These are phyloP conservation scores for Pangasius larnaudii DNA, from an alignment of 2,797 vertebrate genomes.

Conservation along the genomic window DNA sequence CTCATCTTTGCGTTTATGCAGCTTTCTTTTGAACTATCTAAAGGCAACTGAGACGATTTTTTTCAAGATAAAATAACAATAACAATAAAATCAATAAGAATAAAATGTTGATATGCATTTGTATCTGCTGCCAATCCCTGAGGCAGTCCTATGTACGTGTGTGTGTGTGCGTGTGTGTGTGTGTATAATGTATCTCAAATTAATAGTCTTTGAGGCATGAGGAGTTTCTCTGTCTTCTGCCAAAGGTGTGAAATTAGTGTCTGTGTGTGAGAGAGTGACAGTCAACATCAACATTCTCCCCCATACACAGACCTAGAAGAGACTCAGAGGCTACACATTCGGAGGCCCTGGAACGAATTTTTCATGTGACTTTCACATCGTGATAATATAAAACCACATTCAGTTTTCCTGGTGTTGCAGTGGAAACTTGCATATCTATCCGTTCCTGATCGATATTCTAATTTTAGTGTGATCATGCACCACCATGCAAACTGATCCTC, in stretches of 20 bases:
- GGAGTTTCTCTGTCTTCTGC: conserved; percentile 62
- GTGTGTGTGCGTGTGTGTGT: background rate
- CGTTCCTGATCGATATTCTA: conserved; percentile 74
- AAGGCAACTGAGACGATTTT: background rate
- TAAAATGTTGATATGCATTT: background rate
- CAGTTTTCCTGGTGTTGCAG: conserved; percentile 36
- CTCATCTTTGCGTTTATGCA: background rate
- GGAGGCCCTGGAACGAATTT: conserved; percentile 20
- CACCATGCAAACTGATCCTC: conserved; percentile 72
- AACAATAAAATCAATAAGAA: background rate
- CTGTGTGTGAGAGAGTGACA: conserved; percentile 71
- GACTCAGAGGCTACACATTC: conserved; percentile 14
- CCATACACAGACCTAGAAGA: conserved; percentile 57
- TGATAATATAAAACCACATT: conserved; percentile 23
- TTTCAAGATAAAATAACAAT: background rate
- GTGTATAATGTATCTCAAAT: conserved; percentile 20
- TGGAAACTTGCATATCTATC: conserved; percentile 57
- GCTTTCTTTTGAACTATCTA: background rate
- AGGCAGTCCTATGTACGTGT: background rate
- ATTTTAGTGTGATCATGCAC: conserved; percentile 74
- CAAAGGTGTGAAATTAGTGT: conserved; percentile 72
- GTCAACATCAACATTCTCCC: conserved; percentile 81
- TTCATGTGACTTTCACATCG: conserved; percentile 29
- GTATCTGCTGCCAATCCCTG: background rate
- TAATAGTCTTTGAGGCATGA: conserved; percentile 27